These are phyloP conservation scores for Acrocephalus arundinaceus DNA, from an alignment of 2,113 vertebrate genomes.

Conservation along the genomic window DNA sequence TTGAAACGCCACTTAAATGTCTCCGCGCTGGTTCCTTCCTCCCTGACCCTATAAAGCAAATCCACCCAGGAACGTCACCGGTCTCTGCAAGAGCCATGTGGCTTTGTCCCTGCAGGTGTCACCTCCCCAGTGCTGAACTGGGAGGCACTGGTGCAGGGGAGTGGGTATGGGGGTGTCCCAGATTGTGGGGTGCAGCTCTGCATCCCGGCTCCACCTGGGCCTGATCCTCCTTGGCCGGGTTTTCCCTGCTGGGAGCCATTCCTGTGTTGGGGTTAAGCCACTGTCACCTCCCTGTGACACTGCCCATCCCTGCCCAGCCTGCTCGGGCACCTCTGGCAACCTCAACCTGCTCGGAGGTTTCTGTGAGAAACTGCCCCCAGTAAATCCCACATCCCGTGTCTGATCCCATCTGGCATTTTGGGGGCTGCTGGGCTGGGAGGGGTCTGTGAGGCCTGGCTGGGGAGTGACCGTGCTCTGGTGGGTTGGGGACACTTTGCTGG, in stretches of 20 bases:
- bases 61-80: fast-evolving
- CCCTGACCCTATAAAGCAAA: not conserved
- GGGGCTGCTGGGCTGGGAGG: not conserved
- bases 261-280: fast-evolving
- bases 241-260: not conserved
- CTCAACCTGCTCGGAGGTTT: fast-evolving
- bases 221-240: not conserved
- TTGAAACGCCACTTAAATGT: not conserved
- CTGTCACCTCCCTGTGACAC: not conserved
- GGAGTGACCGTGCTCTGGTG: fast-evolving
- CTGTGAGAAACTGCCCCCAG: fast-evolving
- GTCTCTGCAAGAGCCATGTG: not conserved
- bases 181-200: not conserved
- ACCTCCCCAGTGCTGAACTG: not conserved
- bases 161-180: fast-evolving
- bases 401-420: fast-evolving
- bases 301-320: not conserved
- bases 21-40: not conserved
- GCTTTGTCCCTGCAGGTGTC: not conserved
- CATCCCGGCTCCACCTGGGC: not conserved
- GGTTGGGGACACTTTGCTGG: not conserved
- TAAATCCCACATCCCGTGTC: not conserved
- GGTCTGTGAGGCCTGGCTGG: fast-evolving
- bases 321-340: fast-evolving
- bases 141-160: not conserved